Evolutionary conservation across 2,113 vertebrate species (phyloP), one percentile per base, ranked within the genome.

Genomic region (Xiphophorus hellerii): DNA sequence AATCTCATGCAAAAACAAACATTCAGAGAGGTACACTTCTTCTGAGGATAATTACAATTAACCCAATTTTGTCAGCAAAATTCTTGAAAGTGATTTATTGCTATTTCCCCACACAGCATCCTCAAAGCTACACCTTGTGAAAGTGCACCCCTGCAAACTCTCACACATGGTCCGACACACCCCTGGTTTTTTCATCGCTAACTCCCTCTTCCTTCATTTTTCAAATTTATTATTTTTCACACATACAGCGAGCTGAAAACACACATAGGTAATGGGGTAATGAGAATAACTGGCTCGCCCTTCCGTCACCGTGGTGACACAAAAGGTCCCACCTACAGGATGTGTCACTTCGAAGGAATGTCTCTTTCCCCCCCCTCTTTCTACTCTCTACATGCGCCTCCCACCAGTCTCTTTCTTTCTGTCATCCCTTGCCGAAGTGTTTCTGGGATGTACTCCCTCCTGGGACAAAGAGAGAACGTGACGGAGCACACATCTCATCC

Each of bases 281-380:
- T 76, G 81, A 81, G 67, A 82, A 81, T 71, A 42, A 66, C 92
- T 89, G 86, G 87, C 90, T 90, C 87, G 85, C 73, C 89, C 83
- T 15, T 82, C 85, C 79, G 91, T 93, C 91, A 89, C 90, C 90
- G 78, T 61, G 4, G 84, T 76, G 82, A 88, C 82, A 70, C 42
- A 25, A 31, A 67, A 58, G 54, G 84, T 83, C 87, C 82, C 89
- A 89, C 89, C 90, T 87, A 90, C 84, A 88, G 87, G 89, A 92
- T 84, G 86, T 90, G 90, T 93, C 92, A 91, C 85, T 84, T 90
- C 87, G 58, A 51, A 87, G 83, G 90, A 93, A 93, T 92, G 86
- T 88, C 80, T 74, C 73, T 65, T 65, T 42, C 62, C 28, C n/a
- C 51, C 51, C 65, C 2, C 31, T 25, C 33, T 6, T 68, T 17